Evolutionary conservation across 53 echinoderm and acorn worm genomes (phyloP), one percentile per base, ranked within the genome.

Genomic region (Holothuria leucospilota): DNA sequence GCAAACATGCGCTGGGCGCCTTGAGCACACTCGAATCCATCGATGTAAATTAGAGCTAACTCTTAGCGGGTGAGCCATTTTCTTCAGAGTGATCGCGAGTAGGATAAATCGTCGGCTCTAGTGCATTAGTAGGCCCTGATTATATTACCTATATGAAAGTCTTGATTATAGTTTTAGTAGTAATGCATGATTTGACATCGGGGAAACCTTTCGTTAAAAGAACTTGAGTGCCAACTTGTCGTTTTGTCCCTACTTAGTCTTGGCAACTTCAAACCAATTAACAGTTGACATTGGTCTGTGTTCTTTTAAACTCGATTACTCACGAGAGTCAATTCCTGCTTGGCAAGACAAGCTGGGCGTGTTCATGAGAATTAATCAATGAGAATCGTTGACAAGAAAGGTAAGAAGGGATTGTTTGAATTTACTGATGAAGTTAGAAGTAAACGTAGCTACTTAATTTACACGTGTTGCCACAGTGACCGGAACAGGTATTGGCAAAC

Each of bases 201-300:
- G 75, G 69, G 52, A 52, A 75, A 75, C 52, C 75, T 75, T 71
- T 21, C 75, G 24, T 8, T 49, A 52, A 75, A 75, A 49, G 75
- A 75, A 38, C 21, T 75, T 75, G 52, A 75, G 51, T 46, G 75
- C 51, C 21, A 52, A 75, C 51, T 75, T 51, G 20, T 49, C 51
- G 16, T 75, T 15, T 75, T 75, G 56, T 75, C 52, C 2, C 20
- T 49, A 49, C 75, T 49, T 49, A 52, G 49, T 75, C 75, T 75
- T 75, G 24, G 51, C 52, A 75, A 75, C 49, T 49, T 21, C 75
- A 75, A 75, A 75, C 75, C 51, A 75, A 75, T 75, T 75, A 75
- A 75, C 51, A 75, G 51, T 75, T 75, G 75, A 51, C 51, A 20
- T 21, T 46, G 52, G 75, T 24, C 49, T 72, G 49, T 75, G n/a